Conservation (phyloP, 2,797 vertebrate genomes). For the Parotocinclus haroldoi region DNA sequence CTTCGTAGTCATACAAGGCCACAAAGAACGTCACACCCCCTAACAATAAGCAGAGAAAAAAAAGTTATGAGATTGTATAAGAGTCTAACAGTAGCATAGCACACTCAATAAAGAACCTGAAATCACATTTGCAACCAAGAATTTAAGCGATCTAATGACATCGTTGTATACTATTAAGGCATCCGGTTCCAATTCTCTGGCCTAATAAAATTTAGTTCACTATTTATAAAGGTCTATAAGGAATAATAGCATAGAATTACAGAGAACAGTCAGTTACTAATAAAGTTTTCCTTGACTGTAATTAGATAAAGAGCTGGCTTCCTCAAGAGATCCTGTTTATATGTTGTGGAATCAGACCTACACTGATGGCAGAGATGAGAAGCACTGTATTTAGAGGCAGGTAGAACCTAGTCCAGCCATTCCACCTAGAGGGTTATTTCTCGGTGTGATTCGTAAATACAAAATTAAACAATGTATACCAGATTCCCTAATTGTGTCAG, state of each 20-base stretch:
- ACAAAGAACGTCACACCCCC: constrained; percentile 95
- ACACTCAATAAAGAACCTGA: no score
- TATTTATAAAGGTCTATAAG: constrained; percentile 26
- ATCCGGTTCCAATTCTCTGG: constrained; percentile 7
- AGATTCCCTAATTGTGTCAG: no score
- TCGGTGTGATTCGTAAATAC: no score
- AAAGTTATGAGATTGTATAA: neutral
- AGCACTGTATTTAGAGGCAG: constrained; percentile 1
- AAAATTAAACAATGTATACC: no score
- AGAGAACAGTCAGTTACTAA: constrained; percentile 20
- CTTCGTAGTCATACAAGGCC: constrained; percentile 97
- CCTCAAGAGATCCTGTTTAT: constrained; percentile 10
- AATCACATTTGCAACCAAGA: neutral
- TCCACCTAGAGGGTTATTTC: neutral
- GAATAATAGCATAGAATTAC: constrained; percentile 1
- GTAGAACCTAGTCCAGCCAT: constrained; percentile 7
- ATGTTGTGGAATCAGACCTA: neutral
- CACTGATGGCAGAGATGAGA: neutral
- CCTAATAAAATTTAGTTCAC: constrained; percentile 24
- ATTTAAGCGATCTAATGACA: neutral
- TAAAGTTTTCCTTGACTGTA: constrained; percentile 8
- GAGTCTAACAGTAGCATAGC: neutral
- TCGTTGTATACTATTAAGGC: neutral
- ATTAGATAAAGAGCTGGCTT: constrained; percentile 19
- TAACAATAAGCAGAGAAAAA: constrained; percentile 48